Percentiles rank a stretch among this genome's conserved stretches.
Evolutionary conservation across 2,888 invertebrate species (phyloP).

Genomic region (Eilema caniola): DNA sequence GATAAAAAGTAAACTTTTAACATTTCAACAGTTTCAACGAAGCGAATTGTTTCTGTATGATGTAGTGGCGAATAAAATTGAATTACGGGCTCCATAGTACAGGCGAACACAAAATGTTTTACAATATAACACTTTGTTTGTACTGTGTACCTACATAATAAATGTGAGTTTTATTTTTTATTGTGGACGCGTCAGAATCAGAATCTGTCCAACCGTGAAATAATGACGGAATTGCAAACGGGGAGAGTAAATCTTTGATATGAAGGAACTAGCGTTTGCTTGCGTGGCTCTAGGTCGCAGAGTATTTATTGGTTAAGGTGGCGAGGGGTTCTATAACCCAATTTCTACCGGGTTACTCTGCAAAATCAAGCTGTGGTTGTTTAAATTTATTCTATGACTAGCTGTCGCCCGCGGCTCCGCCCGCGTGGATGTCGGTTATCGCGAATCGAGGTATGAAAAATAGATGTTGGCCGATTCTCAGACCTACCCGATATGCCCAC

Average conservation of each 20-base stretch:
- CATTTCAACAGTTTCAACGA: conserved; percentile 6
- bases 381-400: no score
- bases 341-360: no score
- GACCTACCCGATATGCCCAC: no score
- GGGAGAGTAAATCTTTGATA: neutral
- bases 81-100: conserved; percentile 26
- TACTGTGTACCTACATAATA: neutral
- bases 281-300: no score
- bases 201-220: neutral
- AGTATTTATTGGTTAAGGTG: no score
- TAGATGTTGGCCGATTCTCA: no score
- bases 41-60: conserved; percentile 22
- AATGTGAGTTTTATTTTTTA: neutral
- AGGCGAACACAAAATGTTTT: conserved; percentile 11
- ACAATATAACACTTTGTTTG: conserved; percentile 8
- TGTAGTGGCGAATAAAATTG: conserved; percentile 31
- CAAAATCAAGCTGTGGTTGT: no score
- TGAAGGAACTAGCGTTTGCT: no score
- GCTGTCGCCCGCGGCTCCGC: no score
- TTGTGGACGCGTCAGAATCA: neutral
- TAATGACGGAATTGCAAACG: neutral
- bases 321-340: no score
- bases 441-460: no score
- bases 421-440: no score
- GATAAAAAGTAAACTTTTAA: neutral